These are phyloP conservation scores for Scotopteryx bipunctaria DNA, from an alignment of 2,888 invertebrate species.

Conservation along the genomic window DNA sequence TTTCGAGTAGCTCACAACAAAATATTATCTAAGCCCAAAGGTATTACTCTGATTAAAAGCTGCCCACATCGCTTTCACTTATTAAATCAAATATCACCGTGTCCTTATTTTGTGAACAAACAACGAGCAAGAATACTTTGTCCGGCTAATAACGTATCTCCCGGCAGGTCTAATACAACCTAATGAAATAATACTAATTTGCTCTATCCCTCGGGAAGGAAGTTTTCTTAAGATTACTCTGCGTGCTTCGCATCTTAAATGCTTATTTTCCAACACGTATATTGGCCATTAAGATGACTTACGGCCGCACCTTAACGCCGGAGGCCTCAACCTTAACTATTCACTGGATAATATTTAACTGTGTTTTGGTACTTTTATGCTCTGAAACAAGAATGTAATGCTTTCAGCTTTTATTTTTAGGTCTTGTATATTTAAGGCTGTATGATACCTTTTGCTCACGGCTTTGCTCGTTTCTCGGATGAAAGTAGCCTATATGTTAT, in stretches of 20 bases:
- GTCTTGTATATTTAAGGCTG: constrained; percentile 1
- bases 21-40: no score
- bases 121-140: constrained; percentile 12
- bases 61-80: no score
- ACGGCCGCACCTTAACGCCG: constrained; percentile 13
- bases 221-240: constrained; percentile 34
- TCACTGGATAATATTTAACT: constrained; percentile 28
- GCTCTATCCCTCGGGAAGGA: constrained; percentile 20
- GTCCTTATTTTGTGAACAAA: constrained; percentile 2
- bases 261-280: constrained; percentile 29
- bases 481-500: no score
- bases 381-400: constrained; percentile 6
- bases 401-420: neutral
- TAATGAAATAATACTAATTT: constrained; percentile 30
- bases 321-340: constrained; percentile 33
- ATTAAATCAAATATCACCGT: constrained; percentile 7
- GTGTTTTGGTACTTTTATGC: constrained; percentile 24
- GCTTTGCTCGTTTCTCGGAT: no score
- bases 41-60: no score
- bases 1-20: no score
- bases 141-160: constrained; percentile 19
- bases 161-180: constrained; percentile 12
- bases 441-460: no score
- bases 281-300: constrained; percentile 39
- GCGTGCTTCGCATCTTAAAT: constrained; percentile 35